Percentiles rank a stretch among this genome's conserved stretches.
Conservation (phyloP, 2,797 vertebrate species). For the Microhierax caerulescens region DNA sequence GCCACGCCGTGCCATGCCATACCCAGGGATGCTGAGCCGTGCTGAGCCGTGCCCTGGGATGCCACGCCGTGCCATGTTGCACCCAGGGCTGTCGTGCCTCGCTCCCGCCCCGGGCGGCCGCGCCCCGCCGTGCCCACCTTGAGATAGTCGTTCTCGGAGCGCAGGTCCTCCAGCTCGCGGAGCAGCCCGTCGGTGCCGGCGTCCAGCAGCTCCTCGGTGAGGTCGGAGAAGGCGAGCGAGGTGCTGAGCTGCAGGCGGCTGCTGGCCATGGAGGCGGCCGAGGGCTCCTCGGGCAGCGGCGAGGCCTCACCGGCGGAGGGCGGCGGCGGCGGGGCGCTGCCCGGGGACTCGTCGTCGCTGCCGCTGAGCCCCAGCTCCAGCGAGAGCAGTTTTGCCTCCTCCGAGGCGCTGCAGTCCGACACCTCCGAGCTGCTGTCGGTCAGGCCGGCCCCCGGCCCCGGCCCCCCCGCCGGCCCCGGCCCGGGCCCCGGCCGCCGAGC, state of each 20-base stretch:
- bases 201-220: constrained; percentile 94
- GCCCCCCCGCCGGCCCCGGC: constrained; percentile 37
- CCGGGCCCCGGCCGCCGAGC: constrained; percentile 6
- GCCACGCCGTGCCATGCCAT: neutral
- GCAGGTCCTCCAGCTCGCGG: constrained; percentile 92
- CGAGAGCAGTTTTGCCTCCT: constrained; percentile 84
- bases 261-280: constrained; percentile 84
- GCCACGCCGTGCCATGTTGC: too few relatives aligned
- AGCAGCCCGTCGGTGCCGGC: constrained; percentile 87
- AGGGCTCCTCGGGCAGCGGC: constrained; percentile 83
- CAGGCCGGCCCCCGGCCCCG: constrained; percentile 65
- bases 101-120: too few relatives aligned
- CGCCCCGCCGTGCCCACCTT: constrained; percentile 82
- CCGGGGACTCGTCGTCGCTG: constrained; percentile 82
- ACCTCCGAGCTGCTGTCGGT: constrained; percentile 84
- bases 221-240: constrained; percentile 94
- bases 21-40: neutral
- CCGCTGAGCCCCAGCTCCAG: constrained; percentile 82
- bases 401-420: constrained; percentile 86
- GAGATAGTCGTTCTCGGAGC: constrained; percentile 97
- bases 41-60: neutral
- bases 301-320: constrained; percentile 71
- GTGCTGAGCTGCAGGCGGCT: constrained; percentile 91
- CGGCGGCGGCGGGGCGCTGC: constrained; percentile 69
- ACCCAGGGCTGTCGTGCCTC: too few relatives aligned